Conservation (phyloP, 2,113 vertebrate species). For the Rhombomys opimus region DNA sequence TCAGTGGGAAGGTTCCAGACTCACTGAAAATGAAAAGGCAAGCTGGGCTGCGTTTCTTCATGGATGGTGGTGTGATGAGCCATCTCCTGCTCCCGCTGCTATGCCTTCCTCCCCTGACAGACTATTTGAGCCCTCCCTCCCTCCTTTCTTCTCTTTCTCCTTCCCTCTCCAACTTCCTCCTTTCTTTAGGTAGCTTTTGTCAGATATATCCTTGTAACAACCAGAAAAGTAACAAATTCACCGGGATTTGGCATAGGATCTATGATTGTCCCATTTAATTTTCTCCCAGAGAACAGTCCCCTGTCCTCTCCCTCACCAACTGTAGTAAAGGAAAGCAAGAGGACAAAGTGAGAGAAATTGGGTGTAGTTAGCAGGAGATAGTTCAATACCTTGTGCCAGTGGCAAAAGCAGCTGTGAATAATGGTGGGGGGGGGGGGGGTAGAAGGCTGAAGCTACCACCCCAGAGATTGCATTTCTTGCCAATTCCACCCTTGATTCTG, state of each 20-base stretch:
- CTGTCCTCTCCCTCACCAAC: neutral
- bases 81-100: neutral
- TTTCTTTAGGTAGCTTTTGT: neutral
- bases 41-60: too few relatives aligned
- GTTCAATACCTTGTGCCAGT: neutral
- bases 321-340: neutral
- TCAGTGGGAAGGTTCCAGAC: neutral
- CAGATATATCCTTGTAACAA: neutral
- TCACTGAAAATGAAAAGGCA: neutral
- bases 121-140: too few relatives aligned
- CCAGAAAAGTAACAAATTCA: neutral
- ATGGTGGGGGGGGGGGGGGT: neutral
- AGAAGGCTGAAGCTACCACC: rapidly evolving
- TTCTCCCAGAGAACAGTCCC: neutral
- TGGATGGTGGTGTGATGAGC: neutral
- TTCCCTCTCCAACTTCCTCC: too few relatives aligned
- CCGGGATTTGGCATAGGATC: neutral
- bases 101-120: neutral
- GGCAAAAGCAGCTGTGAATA: neutral
- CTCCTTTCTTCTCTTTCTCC: neutral
- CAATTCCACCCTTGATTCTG: neutral
- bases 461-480: neutral
- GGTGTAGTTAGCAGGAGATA: neutral
- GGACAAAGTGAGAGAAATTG: neutral
- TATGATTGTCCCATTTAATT: neutral